Evolutionary conservation across 2,113 vertebrate genomes (phyloP).

Genomic region (Hippopotamus amphibius): DNA sequence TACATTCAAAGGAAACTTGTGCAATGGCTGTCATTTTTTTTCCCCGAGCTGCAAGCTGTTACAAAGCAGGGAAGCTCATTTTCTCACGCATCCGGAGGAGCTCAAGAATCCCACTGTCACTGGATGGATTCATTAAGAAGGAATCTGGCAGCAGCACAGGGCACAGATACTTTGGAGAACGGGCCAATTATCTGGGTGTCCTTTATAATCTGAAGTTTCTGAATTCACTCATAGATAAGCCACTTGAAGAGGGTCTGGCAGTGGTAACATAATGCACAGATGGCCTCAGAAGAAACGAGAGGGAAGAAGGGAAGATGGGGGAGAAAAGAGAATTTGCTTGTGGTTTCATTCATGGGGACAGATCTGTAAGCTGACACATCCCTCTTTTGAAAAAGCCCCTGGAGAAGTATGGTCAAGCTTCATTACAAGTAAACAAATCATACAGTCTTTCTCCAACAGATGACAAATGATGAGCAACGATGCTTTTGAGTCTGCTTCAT

Average conservation of each 20-base stretch:
- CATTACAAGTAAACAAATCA: slow-evolving; percentile 76
- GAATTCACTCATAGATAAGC: slow-evolving; percentile 80
- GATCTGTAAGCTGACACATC: slow-evolving; percentile 74
- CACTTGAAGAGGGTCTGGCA: slow-evolving; percentile 76
- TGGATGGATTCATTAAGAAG: slow-evolving; percentile 80
- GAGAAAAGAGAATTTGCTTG: slow-evolving; percentile 52
- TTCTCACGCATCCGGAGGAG: slow-evolving; percentile 82
- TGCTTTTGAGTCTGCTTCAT: background rate
- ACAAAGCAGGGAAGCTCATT: slow-evolving; percentile 78
- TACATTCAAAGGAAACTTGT: slow-evolving; percentile 81
- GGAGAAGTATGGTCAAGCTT: slow-evolving; percentile 73
- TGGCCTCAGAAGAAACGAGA: slow-evolving; percentile 51
- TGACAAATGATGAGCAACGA: slow-evolving; percentile 60
- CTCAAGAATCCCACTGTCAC: slow-evolving; percentile 81
- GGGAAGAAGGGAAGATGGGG: slow-evolving; percentile 10
- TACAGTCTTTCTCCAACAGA: slow-evolving; percentile 63
- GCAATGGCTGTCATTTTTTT: slow-evolving; percentile 78
- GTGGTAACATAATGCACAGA: slow-evolving; percentile 54
- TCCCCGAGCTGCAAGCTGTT: slow-evolving; percentile 75
- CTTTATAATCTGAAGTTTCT: slow-evolving; percentile 81
- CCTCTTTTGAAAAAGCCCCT: slow-evolving; percentile 73
- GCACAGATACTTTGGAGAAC: slow-evolving; percentile 72
- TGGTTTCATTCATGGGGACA: slow-evolving; percentile 79
- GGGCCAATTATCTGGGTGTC: slow-evolving; percentile 82
- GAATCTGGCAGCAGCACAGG: slow-evolving; percentile 75